Evolutionary conservation across 2,888 invertebrate genomes (phyloP), one percentile per base, ranked within the genome.

Genomic region (Drosophila emarginata): DNA sequence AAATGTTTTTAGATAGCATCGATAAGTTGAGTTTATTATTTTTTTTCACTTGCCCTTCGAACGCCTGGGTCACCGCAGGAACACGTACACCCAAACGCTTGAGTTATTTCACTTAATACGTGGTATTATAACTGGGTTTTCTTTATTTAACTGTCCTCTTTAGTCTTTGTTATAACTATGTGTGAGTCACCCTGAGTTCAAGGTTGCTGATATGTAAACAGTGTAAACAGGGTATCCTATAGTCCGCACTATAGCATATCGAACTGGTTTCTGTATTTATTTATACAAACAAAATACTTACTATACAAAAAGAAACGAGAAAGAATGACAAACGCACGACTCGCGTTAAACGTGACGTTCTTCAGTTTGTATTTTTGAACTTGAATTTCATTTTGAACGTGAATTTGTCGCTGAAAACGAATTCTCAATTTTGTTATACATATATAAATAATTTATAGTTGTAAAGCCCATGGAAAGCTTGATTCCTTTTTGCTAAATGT

Each of bases 251-350:
- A 32, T 11, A 21, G 4, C 15, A 18, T 2, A 14, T 18, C 36
- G 53, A 39, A 56, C 56, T 53, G 63, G 63, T 60, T 71, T 61
- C 72, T 72, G 73, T 77, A 73, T 81, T 75, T 77, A 74, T 81
- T 76, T 79, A 69, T 74, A 67, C 45, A 57, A 66, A 66, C 45
- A 37, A 61, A 69, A 58, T 53, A 53, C 28, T 39, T 14, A 15
- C 15, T 37, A 37, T 37, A 56, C 56, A 73, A 64, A 59, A 66
- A 50, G 61, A 54, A 68, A 66, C 70, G 45, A 65, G 58, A 73
- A 71, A 70, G 78, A 78, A 80, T 79, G 87, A 81, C 67, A 82
- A 87, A 86, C 87, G 15, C 58, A 28, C 64, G 69, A 37, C 59
- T 56, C 15, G 14, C 26, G 6, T 23, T 32, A 37, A 45, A 18